phyloP scores from a whole-genome alignment of 1,140 invertebrate species.

The Chironomus tepperi region DNA sequence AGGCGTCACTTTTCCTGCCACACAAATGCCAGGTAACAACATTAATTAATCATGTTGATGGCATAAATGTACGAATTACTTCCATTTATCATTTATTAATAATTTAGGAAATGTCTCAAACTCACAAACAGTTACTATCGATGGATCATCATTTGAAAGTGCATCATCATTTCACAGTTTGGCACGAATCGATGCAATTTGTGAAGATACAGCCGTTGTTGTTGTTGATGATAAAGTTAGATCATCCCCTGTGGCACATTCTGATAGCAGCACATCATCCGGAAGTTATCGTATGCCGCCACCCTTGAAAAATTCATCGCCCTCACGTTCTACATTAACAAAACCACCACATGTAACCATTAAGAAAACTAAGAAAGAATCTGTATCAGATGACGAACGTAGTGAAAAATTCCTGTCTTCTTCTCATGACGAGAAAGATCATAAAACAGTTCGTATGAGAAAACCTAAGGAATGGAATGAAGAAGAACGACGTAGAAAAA shows the following conservation, averaged over 20 bases:
- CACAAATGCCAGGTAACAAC: slow-evolving; percentile 39
- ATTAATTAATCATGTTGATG: not conserved
- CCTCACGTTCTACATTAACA: slow-evolving; percentile 37
- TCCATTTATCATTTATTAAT: not conserved
- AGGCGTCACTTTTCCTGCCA: slow-evolving; percentile 38
- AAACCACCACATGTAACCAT: slow-evolving; percentile 30
- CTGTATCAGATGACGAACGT: slow-evolving; percentile 55
- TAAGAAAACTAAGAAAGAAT: slow-evolving; percentile 39
- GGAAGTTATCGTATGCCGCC: slow-evolving; percentile 52
- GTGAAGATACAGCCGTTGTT: slow-evolving; percentile 43
- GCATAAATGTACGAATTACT: too few relatives aligned
- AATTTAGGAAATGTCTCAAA: slow-evolving; percentile 39
- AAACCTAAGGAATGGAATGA: slow-evolving; percentile 32
- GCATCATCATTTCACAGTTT: slow-evolving; percentile 68
- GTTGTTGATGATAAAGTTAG: slow-evolving; percentile 32
- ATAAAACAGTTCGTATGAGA: slow-evolving; percentile 30
- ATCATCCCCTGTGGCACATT: slow-evolving; percentile 36
- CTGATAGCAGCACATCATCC: slow-evolving; percentile 55
- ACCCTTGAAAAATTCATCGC: slow-evolving; percentile 28
- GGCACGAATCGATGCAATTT: slow-evolving; percentile 55
- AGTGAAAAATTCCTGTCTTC: slow-evolving; percentile 61
- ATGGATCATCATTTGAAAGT: slow-evolving; percentile 71
- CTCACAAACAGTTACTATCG: slow-evolving; percentile 49
- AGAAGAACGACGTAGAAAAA: slow-evolving; percentile 38
- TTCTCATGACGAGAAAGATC: slow-evolving; percentile 52